These are phyloP conservation scores for Leptopilina drosophilae DNA, from an alignment of 2,888 invertebrate genomes.

Conservation along the genomic window DNA sequence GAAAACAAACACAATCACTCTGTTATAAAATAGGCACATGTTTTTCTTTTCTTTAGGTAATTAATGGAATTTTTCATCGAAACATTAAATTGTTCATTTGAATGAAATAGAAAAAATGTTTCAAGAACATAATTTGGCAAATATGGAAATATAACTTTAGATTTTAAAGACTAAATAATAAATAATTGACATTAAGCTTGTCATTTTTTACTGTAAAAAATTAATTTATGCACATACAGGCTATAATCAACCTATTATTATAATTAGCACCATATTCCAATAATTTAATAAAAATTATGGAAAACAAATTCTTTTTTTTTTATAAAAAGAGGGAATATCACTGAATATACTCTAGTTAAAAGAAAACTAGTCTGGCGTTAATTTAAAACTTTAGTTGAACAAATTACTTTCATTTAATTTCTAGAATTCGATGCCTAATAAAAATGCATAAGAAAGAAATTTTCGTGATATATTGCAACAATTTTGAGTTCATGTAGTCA, in stretches of 20 bases:
- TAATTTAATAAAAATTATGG: not conserved
- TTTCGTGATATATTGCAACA: not conserved
- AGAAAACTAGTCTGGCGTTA: constrained; percentile 10
- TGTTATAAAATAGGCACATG: constrained; percentile 25
- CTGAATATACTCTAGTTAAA: not conserved
- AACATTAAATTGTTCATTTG: not conserved
- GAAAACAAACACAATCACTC: not conserved
- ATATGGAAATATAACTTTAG: not conserved
- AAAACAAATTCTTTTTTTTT: not conserved
- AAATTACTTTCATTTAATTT: no score
- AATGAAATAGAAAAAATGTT: not conserved
- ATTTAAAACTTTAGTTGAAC: not conserved
- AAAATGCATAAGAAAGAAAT: not conserved
- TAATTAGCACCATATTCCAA: constrained; percentile 27
- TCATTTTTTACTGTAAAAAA: not conserved
- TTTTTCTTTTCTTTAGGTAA: not conserved
- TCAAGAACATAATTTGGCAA: not conserved
- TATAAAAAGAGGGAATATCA: not conserved
- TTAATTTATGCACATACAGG: not conserved
- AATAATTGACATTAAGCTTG: not conserved
- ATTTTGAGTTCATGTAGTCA: not conserved
- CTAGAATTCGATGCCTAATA: no score
- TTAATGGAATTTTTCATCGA: not conserved
- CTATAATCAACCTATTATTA: not conserved
- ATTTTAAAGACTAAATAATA: not conserved